These are phyloP conservation scores for Mobula birostris DNA, from an alignment of 2,113 vertebrate species.

Conservation along the genomic window DNA sequence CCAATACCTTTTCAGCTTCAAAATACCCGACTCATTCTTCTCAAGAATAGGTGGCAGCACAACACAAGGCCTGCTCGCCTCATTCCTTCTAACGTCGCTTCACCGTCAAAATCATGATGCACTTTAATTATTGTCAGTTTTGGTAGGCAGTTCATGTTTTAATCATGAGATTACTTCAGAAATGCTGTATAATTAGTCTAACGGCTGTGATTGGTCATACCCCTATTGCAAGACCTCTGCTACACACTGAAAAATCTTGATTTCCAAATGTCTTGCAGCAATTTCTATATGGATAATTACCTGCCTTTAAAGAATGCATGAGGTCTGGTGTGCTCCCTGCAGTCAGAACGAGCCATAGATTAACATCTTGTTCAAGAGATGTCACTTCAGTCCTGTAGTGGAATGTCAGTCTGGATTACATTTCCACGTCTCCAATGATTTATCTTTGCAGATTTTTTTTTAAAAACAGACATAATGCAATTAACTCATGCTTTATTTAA, in stretches of 20 bases:
- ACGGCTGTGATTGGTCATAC: background rate
- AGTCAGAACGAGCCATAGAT: background rate
- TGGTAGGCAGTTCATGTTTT: background rate
- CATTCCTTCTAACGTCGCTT: too few species aligned
- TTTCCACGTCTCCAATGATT: background rate
- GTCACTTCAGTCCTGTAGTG: background rate
- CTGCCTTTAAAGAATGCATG: background rate
- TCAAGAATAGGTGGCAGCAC: background rate
- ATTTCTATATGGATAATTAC: background rate
- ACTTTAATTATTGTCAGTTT: background rate
- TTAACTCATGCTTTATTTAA: background rate
- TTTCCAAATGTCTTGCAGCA: background rate
- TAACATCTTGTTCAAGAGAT: constrained; percentile 9
- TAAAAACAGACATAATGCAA: background rate
- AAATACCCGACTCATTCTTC: background rate
- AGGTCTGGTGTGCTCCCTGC: too few species aligned
- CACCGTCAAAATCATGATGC: background rate
- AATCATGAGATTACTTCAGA: background rate
- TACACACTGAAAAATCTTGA: background rate
- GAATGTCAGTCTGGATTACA: background rate
- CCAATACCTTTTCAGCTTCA: background rate
- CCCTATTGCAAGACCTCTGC: background rate
- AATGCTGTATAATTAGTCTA: background rate
- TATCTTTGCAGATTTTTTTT: background rate
- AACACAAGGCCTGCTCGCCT: too few species aligned